A percentile compares a stretch with the other conserved stretches of the same genome.
Conservation (phyloP, 2,797 vertebrate genomes). For the Sylvia borin region DNA sequence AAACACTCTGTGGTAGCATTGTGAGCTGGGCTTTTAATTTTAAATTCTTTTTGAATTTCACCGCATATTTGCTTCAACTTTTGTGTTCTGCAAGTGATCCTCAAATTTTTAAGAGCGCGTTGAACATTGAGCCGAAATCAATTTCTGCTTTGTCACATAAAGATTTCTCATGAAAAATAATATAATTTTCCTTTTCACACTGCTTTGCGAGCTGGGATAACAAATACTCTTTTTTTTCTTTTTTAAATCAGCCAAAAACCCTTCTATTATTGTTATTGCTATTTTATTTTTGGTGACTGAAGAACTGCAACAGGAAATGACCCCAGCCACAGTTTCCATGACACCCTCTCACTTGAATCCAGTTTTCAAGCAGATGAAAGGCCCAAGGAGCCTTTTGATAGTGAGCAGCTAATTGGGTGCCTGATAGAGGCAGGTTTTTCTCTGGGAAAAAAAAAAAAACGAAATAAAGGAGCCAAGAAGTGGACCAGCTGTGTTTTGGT, state of each 20-base stretch:
- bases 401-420: slow-evolving; percentile 86
- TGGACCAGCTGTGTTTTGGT: slow-evolving; percentile 86
- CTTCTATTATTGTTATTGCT: slow-evolving; percentile 20
- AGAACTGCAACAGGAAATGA: slow-evolving; percentile 87
- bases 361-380: slow-evolving; percentile 88
- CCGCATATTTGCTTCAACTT: not conserved
- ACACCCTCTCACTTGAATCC: slow-evolving; percentile 81
- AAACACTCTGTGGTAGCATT: fast-evolving
- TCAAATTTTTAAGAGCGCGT: not conserved
- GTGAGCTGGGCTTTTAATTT: not conserved
- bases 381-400: slow-evolving; percentile 77
- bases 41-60: not conserved
- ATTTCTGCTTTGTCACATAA: not conserved
- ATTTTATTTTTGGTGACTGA: slow-evolving; percentile 67
- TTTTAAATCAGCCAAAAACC: slow-evolving; percentile 53
- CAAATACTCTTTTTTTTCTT: slow-evolving; percentile 49
- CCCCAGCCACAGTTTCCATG: slow-evolving; percentile 88
- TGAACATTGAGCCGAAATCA: not conserved
- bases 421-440: slow-evolving; percentile 75
- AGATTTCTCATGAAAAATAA: not conserved
- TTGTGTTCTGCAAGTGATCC: not conserved
- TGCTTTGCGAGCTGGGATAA: slow-evolving; percentile 38
- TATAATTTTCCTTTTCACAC: not conserved
- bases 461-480: slow-evolving; percentile 75
- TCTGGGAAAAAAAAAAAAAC: slow-evolving; percentile 74